Percentiles rank a stretch among this genome's conserved stretches.
Evolutionary conservation across 2,113 vertebrate species (phyloP).

Genomic region (Danionella cerebrum): DNA sequence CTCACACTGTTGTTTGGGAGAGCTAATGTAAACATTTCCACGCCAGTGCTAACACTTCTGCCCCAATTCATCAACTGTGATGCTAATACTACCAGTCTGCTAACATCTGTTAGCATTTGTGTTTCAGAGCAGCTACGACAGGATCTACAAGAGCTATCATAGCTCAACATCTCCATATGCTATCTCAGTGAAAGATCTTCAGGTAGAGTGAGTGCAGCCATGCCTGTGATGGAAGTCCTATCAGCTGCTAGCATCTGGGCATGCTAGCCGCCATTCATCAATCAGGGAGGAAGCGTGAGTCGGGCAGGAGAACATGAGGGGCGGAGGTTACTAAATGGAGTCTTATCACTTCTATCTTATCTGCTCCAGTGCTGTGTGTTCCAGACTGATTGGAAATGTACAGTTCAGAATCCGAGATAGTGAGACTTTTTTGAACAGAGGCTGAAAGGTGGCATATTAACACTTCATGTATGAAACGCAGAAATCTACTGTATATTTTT

Average conservation of each 20-base stretch:
- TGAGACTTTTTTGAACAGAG: too few species aligned
- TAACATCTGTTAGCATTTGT: conserved; percentile 3
- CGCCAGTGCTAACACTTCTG: background rate
- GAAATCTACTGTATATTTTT: too few species aligned
- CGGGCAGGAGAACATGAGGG: background rate
- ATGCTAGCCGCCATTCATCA: conserved; percentile 16
- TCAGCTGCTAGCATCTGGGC: conserved; percentile 11
- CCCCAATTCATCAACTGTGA: conserved; percentile 7
- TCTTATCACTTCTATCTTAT: conserved; percentile 16
- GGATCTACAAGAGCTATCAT: background rate
- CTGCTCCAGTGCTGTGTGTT: background rate
- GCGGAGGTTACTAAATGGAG: background rate
- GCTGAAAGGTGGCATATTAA: too few species aligned
- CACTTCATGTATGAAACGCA: too few species aligned
- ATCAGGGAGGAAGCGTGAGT: background rate
- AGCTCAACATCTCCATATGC: background rate
- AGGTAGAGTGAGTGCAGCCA: conserved; percentile 4
- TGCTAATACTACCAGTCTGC: background rate
- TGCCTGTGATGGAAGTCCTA: conserved; percentile 14
- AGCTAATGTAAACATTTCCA: background rate
- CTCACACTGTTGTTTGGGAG: background rate
- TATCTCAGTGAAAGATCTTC: background rate
- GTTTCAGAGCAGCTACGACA: background rate
- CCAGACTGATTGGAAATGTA: conserved; percentile 12
- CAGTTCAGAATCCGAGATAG: background rate